Base-by-base conservation (phyloP, 53 echinoderm and acorn worm species). In the Holothuria leucospilota region DNA sequence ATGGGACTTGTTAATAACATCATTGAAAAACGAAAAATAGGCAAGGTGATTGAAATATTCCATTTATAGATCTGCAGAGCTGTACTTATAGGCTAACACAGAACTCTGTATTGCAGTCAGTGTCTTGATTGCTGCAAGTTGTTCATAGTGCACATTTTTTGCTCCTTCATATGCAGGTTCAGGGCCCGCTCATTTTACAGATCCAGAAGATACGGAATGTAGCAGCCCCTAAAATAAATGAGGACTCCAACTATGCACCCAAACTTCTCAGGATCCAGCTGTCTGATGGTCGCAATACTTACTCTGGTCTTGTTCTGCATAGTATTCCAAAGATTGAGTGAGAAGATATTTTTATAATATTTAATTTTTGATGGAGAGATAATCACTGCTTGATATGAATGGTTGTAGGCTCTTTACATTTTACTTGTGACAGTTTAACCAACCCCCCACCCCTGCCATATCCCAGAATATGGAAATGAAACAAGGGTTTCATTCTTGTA, bases 111-210 rank as follows among this genome's bases (percentile, higher is more conserved):
- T 46, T 56, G 16, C 56, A 56, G 16, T 56, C 56, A 56, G 56
- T 40, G 21, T 72, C 2, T 24, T 74, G 14, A 74, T 46, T 74
- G 27, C 9, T 74, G n/a, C 42, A 13, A 34, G 56, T 34, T 20
- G 2, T 62, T 29, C 9, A 39, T 30, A 20, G 11, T 29, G 2
- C 13, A 20, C 20, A 15, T 71, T 30, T 46, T 24, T 85, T 51
- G 11, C 46, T 20, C 41, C 64, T 71, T 68, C 27, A 56, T 46
- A 39, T 27, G 1, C 59, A 99, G 99, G 73, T 98, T 46, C 95
- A 95, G 82, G 99, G 99, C 21, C 99, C 99, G 12, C 88, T 90
- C 82, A 92, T 99, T 29, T 83, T 95, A 25, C 99, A 99, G 88
- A 93, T 99, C 21, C 95, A 95, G 87, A 99, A 95, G 68, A 71